phyloP scores from a whole-genome alignment of 2,888 invertebrate genomes.

The Epinotia brunnichana region DNA sequence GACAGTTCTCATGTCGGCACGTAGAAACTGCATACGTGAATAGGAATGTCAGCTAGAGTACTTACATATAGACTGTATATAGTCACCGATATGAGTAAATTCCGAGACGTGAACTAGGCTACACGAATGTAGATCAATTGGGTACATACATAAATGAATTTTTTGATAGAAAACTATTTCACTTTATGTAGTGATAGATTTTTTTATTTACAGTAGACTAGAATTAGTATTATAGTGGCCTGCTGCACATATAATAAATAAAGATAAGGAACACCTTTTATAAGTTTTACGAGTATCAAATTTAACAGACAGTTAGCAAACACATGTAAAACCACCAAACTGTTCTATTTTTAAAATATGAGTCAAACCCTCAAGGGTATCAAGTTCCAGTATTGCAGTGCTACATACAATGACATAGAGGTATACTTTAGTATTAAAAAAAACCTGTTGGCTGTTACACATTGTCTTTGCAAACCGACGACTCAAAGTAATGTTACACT shows the following conservation, averaged over 20 bases:
- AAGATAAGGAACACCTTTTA: no score
- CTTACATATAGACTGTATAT: neutral
- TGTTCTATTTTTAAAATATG: constrained; percentile 46
- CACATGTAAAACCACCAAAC: neutral
- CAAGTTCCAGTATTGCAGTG: constrained; percentile 54
- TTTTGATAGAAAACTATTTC: no score
- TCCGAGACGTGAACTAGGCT: neutral
- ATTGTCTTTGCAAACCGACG: neutral
- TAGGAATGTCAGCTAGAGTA: constrained; percentile 1
- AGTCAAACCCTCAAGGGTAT: constrained; percentile 56
- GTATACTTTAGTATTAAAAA: neutral
- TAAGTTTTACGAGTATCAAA: neutral
- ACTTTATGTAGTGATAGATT: no score
- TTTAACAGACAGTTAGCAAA: neutral
- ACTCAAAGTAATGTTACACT: constrained; percentile 24
- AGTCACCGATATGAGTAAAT: neutral
- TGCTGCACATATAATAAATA: no score
- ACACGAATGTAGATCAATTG: neutral
- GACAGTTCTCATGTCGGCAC: neutral
- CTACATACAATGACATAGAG: constrained; percentile 10
- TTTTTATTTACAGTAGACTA: no score
- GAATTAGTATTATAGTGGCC: no score
- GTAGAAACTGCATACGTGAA: constrained; percentile 1
- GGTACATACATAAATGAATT: no score
- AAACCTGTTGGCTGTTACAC: constrained; percentile 15